phyloP scores from a whole-genome alignment of 1,140 invertebrate species.

The Neodiprion lecontei region DNA sequence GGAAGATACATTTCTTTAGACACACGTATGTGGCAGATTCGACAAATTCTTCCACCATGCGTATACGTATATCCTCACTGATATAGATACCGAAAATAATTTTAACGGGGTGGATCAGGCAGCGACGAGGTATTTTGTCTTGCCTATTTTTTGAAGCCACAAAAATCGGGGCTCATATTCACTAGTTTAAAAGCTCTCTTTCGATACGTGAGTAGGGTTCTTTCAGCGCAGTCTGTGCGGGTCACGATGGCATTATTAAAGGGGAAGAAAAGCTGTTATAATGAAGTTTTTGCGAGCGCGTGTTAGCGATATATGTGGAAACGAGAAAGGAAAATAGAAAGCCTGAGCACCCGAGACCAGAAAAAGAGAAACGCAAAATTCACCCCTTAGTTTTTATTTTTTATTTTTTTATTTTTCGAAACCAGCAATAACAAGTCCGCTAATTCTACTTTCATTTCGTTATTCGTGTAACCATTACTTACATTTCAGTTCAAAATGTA shows the following conservation, averaged over 20 bases:
- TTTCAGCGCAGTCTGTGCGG: background rate
- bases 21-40: too few species aligned
- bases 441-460: background rate
- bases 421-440: constrained; percentile 35
- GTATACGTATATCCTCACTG: too few species aligned
- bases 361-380: constrained; percentile 16
- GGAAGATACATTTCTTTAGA: too few species aligned
- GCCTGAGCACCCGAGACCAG: background rate
- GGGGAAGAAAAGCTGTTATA: constrained; percentile 19
- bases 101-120: too few species aligned
- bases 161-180: background rate
- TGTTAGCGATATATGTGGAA: constrained; percentile 40
- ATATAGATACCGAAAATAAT: too few species aligned
- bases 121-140: background rate
- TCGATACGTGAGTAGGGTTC: background rate
- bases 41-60: too few species aligned
- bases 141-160: background rate
- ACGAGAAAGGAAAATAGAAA: background rate
- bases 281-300: constrained; percentile 43
- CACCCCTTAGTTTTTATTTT: constrained; percentile 18
- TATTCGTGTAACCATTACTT: background rate
- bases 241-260: background rate
- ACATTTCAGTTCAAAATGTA: background rate
- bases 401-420: constrained; percentile 33
- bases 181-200: background rate